Conservation (phyloP, 2,797 vertebrate genomes). For the Corythornis leucogaster region DNA sequence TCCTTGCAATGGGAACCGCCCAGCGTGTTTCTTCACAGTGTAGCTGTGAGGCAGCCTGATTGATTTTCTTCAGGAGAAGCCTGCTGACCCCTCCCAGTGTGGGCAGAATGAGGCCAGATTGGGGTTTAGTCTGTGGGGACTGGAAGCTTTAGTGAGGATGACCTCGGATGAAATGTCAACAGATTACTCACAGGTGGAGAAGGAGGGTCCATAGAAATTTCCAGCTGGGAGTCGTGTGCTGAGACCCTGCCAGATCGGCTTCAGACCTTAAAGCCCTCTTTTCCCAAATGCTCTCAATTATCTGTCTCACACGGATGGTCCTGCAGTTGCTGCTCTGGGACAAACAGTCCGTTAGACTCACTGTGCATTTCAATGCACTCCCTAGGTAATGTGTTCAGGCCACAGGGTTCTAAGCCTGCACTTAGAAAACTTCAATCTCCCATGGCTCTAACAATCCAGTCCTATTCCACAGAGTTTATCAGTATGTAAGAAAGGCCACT, state of each 20-base stretch:
- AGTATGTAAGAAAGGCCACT: not conserved
- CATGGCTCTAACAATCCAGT: not conserved
- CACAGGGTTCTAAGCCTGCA: not conserved
- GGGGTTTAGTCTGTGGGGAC: conserved; percentile 34
- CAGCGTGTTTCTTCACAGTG: conserved; percentile 65
- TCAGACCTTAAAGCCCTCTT: not conserved
- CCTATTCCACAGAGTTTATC: not conserved
- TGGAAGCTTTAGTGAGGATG: conserved; percentile 26
- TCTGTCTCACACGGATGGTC: not conserved
- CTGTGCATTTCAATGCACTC: conserved; percentile 45
- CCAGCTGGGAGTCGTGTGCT: not conserved
- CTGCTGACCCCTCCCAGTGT: not conserved
- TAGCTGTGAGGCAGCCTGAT: conserved; percentile 28
- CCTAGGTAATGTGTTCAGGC: not conserved
- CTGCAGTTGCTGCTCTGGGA: not conserved
- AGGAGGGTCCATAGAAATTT: too few relatives aligned
- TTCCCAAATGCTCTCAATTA: conserved; percentile 17
- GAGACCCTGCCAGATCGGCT: not conserved
- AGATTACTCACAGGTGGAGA: not conserved
- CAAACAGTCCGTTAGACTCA: not conserved
- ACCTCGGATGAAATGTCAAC: conserved; percentile 48
- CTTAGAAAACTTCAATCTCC: not conserved
- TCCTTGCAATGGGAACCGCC: conserved; percentile 63
- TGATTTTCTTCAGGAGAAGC: conserved; percentile 43
- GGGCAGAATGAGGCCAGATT: conserved; percentile 12